Conservation (phyloP, 1,140 invertebrate species). For the Sminthurides bifidus region DNA sequence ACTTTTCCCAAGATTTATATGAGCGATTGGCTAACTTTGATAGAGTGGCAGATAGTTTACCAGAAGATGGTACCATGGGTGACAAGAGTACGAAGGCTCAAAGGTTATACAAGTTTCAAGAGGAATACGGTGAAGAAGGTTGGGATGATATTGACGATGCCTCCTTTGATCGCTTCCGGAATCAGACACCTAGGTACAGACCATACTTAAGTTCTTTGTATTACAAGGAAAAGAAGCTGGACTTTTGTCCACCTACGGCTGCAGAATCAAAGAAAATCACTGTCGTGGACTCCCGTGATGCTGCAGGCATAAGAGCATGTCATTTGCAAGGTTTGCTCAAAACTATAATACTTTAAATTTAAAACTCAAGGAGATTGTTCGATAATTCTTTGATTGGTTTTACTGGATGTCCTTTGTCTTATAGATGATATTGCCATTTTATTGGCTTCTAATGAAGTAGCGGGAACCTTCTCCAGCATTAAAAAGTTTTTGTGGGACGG, state of each 20-base stretch:
- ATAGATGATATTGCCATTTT: constrained; percentile 13
- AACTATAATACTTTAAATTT: neutral
- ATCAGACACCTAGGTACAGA: no score
- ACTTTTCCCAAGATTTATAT: no score
- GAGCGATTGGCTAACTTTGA: no score
- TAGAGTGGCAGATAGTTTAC: no score
- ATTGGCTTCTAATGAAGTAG: constrained; percentile 14
- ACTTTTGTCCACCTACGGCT: neutral
- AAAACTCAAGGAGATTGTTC: neutral
- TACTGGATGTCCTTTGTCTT: no score
- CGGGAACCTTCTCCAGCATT: constrained; percentile 12
- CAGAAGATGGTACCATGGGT: no score
- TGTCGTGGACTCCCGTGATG: constrained; percentile 13
- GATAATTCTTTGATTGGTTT: no score
- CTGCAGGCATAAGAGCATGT: constrained; percentile 17
- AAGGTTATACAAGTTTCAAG: no score
- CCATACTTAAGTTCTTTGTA: neutral
- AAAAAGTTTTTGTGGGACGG: constrained; percentile 12
- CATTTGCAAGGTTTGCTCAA: constrained; percentile 14
- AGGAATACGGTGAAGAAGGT: no score
- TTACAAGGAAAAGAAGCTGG: neutral
- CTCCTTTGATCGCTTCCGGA: no score
- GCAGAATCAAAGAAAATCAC: neutral
- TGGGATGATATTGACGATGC: no score
- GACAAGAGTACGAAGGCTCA: no score